Percentiles rank a stretch among this genome's conserved stretches.
phyloP scores from a whole-genome alignment of 2,888 invertebrate species.

The Cerastoderma edule region DNA sequence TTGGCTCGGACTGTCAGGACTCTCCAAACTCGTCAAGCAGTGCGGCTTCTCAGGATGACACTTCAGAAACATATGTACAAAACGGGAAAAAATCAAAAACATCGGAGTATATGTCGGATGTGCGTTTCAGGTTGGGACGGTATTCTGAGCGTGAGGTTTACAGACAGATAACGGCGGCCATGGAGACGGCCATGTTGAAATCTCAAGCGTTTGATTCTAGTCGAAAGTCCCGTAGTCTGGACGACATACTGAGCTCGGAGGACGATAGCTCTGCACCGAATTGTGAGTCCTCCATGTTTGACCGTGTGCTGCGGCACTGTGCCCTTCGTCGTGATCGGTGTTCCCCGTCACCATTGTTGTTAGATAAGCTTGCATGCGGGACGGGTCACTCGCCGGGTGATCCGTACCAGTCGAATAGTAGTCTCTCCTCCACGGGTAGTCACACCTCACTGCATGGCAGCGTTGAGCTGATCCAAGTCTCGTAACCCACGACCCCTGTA shows the following conservation, averaged over 20 bases:
- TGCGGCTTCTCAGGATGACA: slow-evolving; percentile 73
- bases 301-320: slow-evolving; percentile 68
- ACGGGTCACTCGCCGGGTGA: slow-evolving; percentile 71
- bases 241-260: slow-evolving; percentile 80
- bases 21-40: slow-evolving; percentile 69
- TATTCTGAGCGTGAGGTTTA: slow-evolving; percentile 78
- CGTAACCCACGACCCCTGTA: no score
- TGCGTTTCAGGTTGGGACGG: slow-evolving; percentile 67
- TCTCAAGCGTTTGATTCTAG: slow-evolving; percentile 74
- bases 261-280: slow-evolving; percentile 66
- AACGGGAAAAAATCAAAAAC: slow-evolving; percentile 74
- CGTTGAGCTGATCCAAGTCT: slow-evolving; percentile 82
- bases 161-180: slow-evolving; percentile 78
- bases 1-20: slow-evolving; percentile 72
- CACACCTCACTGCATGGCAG: slow-evolving; percentile 81
- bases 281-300: slow-evolving; percentile 67
- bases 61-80: slow-evolving; percentile 71
- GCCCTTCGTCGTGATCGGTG: slow-evolving; percentile 70
- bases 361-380: slow-evolving; percentile 74
- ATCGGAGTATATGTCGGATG: slow-evolving; percentile 65
- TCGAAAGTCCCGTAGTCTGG: slow-evolving; percentile 82
- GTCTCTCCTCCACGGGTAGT: slow-evolving; percentile 82
- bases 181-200: slow-evolving; percentile 79
- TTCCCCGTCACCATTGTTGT: slow-evolving; percentile 67
- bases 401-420: slow-evolving; percentile 80